Base-by-base conservation (phyloP, 2,113 vertebrate genomes). In the Strix uralensis region DNA sequence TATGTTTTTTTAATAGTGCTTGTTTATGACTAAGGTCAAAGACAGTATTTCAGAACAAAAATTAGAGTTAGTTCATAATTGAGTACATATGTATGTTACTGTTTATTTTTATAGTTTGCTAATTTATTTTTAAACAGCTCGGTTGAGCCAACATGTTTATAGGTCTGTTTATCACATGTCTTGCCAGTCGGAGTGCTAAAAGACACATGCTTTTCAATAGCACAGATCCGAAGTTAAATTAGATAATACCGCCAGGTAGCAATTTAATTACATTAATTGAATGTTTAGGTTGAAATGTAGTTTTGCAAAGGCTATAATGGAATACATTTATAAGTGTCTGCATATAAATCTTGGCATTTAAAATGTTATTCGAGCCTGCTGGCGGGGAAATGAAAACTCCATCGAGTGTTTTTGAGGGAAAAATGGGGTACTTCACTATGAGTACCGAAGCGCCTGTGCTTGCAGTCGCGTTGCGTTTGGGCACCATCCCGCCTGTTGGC, bases 101-200 rank as follows among this genome's bases (percentile, higher is more conserved):
- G 98, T 98, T 98, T 98, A 98, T 98, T 98, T 98, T 98, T 98
- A 98, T 98, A 98, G 98, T 98, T 98, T 98, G 97, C 97, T 98
- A 98, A 98, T 98, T 98, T 98, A 98, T 98, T 98, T 98, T 98
- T 98, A 98, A 98, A 98, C 97, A 98, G 97, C 97, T 98, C 86
- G 18, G 98, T 98, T 97, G 97, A 97, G 94, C 97, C 97, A 98
- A 97, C 97, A 97, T 98, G 97, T 98, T 98, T 98, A 98, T 98
- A 96, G 98, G 97, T 87, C 93, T 74, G 96, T 97, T 98, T 98
- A 97, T 98, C 98, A 98, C 96, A 96, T 97, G 97, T 96, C 95
- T 97, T 97, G 95, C 97, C 96, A 97, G 97, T 98, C 97, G 38
- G 96, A 93, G 95, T 97, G 97, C 94, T 97, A 97, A 98, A 96